Evolutionary conservation across 2,797 vertebrate species (phyloP).

Genomic region (Halcyon smyrnensis): DNA sequence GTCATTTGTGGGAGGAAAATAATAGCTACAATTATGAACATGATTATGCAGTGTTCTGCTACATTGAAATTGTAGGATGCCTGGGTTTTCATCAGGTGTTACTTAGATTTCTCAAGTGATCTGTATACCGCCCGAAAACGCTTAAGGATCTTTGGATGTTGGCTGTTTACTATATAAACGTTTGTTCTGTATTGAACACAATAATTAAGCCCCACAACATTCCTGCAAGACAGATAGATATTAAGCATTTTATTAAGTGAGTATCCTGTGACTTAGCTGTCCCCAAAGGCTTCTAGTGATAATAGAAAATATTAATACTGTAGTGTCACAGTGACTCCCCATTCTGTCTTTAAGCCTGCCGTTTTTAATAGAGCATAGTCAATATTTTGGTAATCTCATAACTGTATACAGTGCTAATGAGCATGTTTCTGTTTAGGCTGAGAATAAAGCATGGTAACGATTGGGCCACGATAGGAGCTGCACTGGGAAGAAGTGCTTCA

Average conservation of each 20-base stretch:
- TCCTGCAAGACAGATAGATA: not conserved
- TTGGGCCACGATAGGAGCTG: constrained; percentile 97
- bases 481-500: constrained; percentile 94
- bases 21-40: not conserved
- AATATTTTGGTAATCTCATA: not conserved
- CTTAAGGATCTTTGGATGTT: not conserved
- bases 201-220: not conserved
- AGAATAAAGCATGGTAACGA: constrained; percentile 95
- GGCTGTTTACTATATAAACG: not conserved
- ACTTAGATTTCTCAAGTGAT: not conserved
- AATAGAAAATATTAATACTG: not conserved
- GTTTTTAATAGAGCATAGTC: not conserved
- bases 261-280: not conserved
- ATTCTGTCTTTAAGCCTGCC: not conserved
- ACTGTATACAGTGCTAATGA: constrained; percentile 51
- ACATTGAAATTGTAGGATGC: not conserved
- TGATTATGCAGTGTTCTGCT: not conserved
- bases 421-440: constrained; percentile 80
- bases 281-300: not conserved
- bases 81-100: not conserved
- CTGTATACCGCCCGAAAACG: not conserved
- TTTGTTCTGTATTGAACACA: not conserved
- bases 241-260: not conserved
- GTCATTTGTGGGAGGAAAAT: not conserved
- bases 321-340: not conserved